Evolutionary conservation across 2,113 vertebrate species (phyloP).

Genomic region (Mastomys natalensis): DNA sequence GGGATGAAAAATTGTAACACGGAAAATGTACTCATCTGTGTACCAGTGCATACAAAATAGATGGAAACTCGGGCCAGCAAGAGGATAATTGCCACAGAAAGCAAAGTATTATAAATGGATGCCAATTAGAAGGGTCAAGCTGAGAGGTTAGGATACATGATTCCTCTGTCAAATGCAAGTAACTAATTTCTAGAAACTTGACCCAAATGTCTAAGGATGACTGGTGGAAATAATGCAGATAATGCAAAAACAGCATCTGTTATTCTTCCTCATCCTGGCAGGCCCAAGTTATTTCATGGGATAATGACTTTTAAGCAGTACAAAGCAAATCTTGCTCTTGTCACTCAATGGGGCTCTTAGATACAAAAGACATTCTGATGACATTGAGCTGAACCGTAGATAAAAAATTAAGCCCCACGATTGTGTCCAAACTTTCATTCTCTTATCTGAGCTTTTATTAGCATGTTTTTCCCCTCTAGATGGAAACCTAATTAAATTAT

Average conservation of each 20-base stretch:
- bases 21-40: constrained; percentile 72
- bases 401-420: constrained; percentile 83
- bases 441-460: constrained; percentile 80
- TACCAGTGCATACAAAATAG: constrained; percentile 72
- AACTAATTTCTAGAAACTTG: constrained; percentile 88
- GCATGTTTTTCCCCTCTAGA: background rate
- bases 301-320: constrained; percentile 89
- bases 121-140: constrained; percentile 81
- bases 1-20: constrained; percentile 53
- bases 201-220: constrained; percentile 87
- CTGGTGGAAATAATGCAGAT: constrained; percentile 84
- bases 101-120: constrained; percentile 77
- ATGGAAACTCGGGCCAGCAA: constrained; percentile 67
- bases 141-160: constrained; percentile 79
- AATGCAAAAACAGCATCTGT: constrained; percentile 88
- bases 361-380: constrained; percentile 85
- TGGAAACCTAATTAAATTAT: constrained; percentile 86
- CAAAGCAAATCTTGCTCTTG: constrained; percentile 86
- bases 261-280: constrained; percentile 87
- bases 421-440: constrained; percentile 67
- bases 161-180: constrained; percentile 81
- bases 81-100: constrained; percentile 83
- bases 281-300: constrained; percentile 89
- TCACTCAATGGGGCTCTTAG: constrained; percentile 88
- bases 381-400: constrained; percentile 80